Evolutionary conservation across 2,113 vertebrate species (phyloP), one percentile per base, ranked within the genome.

Genomic region (Pseudorasbora parva): DNA sequence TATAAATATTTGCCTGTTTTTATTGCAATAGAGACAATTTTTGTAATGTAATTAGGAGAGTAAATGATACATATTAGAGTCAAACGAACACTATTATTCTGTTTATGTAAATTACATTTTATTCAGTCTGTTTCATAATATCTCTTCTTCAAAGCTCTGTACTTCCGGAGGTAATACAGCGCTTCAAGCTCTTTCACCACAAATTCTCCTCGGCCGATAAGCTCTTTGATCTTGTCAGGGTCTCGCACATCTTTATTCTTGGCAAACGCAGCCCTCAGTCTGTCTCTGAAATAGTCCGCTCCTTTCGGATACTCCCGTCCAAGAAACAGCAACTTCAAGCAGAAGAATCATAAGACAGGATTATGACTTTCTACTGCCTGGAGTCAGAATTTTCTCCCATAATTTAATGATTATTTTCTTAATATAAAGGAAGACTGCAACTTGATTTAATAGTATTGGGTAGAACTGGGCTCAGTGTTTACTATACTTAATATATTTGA

Each of bases 121-220:
- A 33, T 60, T 60, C 21, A 62, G 4, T 83, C 66, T 12, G 41
- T 12, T 0, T 91, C 88, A 37, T 96, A 96, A 90, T 96, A 96
- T 21, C 94, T 92, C 82, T 93, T 93, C 49, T 96, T 96, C 92
- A 97, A 90, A 59, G 96, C 93, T 89, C 96, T 91, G 86, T 97
- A 96, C 85, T 96, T 96, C 74, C 94, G 93, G 51, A 97, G 95
- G 74, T 93, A 96, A 84, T 96, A 96, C 64, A 97, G 89, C 54
- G 95, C 95, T 88, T 96, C 95, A 83, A 96, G 77, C 86, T 96
- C 96, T 88, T 95, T 96, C 4, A 95, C 92, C 23, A 96, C 95
- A 88, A 94, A 96, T 15, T 95, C 91, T 21, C 96, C 96, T 15
- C 92, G 91, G 37, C 86, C 87, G 86, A 96, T 92, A 41, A 96